These are phyloP conservation scores for Spatulosminthurus flaviceps DNA, from an alignment of 2,888 invertebrate species.

Conservation along the genomic window DNA sequence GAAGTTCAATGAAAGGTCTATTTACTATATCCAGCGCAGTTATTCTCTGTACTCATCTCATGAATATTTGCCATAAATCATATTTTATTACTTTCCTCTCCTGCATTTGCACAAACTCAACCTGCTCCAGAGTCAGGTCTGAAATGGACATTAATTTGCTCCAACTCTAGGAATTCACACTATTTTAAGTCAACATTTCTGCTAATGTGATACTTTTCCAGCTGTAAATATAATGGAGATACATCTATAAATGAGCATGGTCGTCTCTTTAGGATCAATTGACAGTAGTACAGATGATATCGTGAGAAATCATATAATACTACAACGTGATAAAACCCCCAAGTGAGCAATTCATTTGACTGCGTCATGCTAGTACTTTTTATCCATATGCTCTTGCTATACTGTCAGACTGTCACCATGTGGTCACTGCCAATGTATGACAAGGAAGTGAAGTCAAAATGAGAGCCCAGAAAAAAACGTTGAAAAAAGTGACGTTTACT, in stretches of 20 bases:
- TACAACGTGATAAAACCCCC: too few relatives aligned
- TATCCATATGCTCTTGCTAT: background rate
- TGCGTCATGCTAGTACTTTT: too few relatives aligned
- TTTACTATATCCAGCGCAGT: background rate
- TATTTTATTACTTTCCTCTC: slow-evolving; percentile 38
- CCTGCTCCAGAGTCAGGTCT: slow-evolving; percentile 22
- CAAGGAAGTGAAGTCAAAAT: too few relatives aligned
- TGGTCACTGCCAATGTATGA: background rate
- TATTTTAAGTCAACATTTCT: background rate
- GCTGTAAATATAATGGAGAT: too few relatives aligned
- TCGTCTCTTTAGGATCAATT: too few relatives aligned
- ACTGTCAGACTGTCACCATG: background rate
- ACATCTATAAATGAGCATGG: too few relatives aligned
- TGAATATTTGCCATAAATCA: slow-evolving; percentile 45
- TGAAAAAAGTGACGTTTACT: too few relatives aligned
- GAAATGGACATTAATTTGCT: slow-evolving; percentile 29
- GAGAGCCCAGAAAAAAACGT: too few relatives aligned
- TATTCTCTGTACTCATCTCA: slow-evolving; percentile 29
- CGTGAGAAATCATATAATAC: too few relatives aligned
- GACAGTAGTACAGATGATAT: too few relatives aligned
- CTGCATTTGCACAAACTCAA: background rate
- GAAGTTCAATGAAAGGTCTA: background rate
- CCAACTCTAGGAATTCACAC: background rate
- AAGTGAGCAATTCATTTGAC: too few relatives aligned
- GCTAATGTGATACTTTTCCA: background rate